Conservation (phyloP, 2,888 invertebrate species). For the Globia sparganii region DNA sequence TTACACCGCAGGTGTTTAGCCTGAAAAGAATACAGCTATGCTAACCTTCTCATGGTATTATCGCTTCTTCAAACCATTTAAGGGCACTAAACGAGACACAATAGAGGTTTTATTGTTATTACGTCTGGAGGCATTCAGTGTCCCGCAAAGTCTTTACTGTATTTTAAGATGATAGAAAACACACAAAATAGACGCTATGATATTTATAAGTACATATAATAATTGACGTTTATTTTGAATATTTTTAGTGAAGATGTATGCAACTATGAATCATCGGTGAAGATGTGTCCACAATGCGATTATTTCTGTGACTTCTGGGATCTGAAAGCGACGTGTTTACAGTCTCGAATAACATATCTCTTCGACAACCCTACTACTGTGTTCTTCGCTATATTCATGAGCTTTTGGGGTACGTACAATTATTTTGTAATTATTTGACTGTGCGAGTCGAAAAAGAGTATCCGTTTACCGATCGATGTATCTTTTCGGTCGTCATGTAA, state of each 20-base stretch:
- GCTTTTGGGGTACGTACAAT: slow-evolving; percentile 94
- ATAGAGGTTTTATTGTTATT: background rate
- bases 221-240: background rate
- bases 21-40: background rate
- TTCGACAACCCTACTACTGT: slow-evolving; percentile 98
- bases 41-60: background rate
- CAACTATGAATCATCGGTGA: slow-evolving; percentile 90
- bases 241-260: slow-evolving; percentile 93
- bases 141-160: background rate
- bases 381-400: slow-evolving; percentile 98
- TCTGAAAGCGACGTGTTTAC: slow-evolving; percentile 95
- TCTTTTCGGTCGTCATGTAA: background rate
- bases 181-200: background rate
- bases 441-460: background rate
- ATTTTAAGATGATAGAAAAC: background rate
- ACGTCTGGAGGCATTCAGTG: background rate
- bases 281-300: slow-evolving; percentile 98
- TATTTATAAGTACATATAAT: background rate
- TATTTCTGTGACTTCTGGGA: slow-evolving; percentile 96
- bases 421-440: background rate
- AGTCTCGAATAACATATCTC: slow-evolving; percentile 96
- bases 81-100: background rate
- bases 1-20: background rate
- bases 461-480: background rate
- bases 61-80: background rate